Conservation (phyloP, 2,113 vertebrate genomes). For the Tyrannus savana region DNA sequence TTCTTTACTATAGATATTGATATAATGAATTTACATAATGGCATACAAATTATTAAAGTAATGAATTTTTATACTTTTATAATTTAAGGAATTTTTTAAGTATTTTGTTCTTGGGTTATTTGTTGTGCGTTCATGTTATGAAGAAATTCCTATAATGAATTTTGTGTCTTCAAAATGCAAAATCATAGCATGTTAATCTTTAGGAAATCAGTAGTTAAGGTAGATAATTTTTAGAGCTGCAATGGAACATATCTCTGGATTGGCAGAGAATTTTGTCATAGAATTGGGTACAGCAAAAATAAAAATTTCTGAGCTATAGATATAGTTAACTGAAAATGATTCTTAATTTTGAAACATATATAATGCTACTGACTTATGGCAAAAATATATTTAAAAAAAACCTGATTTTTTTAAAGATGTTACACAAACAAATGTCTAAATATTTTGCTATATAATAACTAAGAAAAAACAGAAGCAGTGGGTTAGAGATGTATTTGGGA, state of each 20-base stretch:
- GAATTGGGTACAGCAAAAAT: not conserved
- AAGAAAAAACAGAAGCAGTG: not conserved
- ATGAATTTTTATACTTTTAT: not conserved
- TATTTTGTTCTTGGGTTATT: not conserved
- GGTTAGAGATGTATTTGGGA: not conserved
- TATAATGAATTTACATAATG: not conserved
- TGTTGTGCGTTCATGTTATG: not conserved
- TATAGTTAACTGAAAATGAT: not conserved
- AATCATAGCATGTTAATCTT: not conserved
- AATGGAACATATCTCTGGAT: not conserved
- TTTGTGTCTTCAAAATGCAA: not conserved
- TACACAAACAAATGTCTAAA: not conserved
- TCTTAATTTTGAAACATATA: not conserved
- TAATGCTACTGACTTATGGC: not conserved
- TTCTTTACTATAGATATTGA: not conserved
- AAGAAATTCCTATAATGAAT: not conserved
- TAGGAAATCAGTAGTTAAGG: not conserved
- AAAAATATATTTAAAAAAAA: not conserved
- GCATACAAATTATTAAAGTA: not conserved
- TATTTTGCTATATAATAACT: not conserved
- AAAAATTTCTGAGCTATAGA: not conserved
- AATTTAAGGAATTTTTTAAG: not conserved
- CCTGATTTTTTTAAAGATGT: not conserved
- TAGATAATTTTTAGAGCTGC: not conserved
- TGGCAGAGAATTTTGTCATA: not conserved